Percentiles rank a stretch among this genome's conserved stretches.
Evolutionary conservation across 2,888 invertebrate genomes (phyloP).

Genomic region (Drosophila neonasuta): DNA sequence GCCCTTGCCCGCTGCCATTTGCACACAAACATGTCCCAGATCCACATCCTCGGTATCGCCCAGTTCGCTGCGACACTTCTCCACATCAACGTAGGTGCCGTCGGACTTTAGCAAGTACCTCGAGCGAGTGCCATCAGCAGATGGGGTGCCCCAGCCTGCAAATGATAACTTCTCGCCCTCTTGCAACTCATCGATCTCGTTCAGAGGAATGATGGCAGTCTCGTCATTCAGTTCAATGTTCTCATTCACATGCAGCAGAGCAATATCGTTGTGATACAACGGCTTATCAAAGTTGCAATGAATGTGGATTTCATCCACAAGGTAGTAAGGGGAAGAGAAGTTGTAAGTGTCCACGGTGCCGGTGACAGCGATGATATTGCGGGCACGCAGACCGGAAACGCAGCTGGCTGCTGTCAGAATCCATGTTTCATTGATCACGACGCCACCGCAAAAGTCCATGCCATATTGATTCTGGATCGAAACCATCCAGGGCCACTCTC

Average conservation of each 20-base stretch:
- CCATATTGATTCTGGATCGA: constrained; percentile 68
- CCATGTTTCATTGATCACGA: constrained; percentile 62
- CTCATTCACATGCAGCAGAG: constrained; percentile 84
- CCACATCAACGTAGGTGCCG: constrained; percentile 83
- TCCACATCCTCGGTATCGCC: constrained; percentile 82
- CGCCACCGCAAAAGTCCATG: constrained; percentile 73
- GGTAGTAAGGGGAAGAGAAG: constrained; percentile 38
- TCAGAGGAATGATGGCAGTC: constrained; percentile 83
- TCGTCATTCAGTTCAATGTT: constrained; percentile 83
- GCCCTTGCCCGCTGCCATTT: constrained; percentile 83
- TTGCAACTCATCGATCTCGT: constrained; percentile 75
- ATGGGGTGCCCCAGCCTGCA: constrained; percentile 85
- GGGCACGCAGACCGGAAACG: constrained; percentile 55
- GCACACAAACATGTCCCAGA: constrained; percentile 84
- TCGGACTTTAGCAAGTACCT: constrained; percentile 84
- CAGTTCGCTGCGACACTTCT: constrained; percentile 83
- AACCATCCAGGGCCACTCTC: constrained; percentile 73
- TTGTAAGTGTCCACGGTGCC: constrained; percentile 67
- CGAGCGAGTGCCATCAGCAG: constrained; percentile 81
- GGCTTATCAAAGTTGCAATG: constrained; percentile 74
- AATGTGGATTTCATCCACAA: constrained; percentile 46
- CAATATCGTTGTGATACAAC: constrained; percentile 85
- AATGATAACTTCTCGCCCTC: constrained; percentile 83
- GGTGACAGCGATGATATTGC: constrained; percentile 48
- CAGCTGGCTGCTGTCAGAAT: constrained; percentile 79